Conservation (phyloP, 2,113 vertebrate genomes). For the Spheniscus mendiculus region DNA sequence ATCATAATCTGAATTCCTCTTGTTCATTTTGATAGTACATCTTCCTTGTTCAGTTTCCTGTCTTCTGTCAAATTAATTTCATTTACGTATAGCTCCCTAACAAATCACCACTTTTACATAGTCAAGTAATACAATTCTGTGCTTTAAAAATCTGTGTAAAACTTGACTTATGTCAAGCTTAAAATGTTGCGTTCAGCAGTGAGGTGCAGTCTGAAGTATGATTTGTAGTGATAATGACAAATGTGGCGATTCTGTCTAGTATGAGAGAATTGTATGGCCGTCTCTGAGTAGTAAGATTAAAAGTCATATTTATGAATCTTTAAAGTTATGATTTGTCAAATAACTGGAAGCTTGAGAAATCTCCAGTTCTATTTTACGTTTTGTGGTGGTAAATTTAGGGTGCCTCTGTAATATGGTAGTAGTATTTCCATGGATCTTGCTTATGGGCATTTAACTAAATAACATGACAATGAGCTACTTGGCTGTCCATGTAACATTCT, state of each 20-base stretch:
- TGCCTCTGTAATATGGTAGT: neutral
- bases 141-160: neutral
- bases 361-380: neutral
- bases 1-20: slow-evolving; percentile 1
- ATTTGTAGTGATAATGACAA: neutral
- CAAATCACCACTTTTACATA: neutral
- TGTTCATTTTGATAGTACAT: slow-evolving; percentile 26
- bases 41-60: slow-evolving; percentile 15
- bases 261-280: neutral
- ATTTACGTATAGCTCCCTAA: slow-evolving; percentile 27
- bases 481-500: slow-evolving; percentile 1
- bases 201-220: neutral
- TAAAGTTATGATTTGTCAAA: neutral
- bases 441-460: slow-evolving; percentile 5
- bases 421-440: neutral
- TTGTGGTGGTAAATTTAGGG: neutral
- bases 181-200: neutral
- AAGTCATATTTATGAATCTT: neutral
- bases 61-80: slow-evolving; percentile 58
- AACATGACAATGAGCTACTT: neutral
- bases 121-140: neutral
- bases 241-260: neutral
- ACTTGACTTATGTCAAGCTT: neutral
- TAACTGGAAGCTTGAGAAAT: neutral
- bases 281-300: neutral